Evolutionary conservation across 2,888 invertebrate genomes (phyloP), one percentile per base, ranked within the genome.

Genomic region (Agrotis exclamationis): DNA sequence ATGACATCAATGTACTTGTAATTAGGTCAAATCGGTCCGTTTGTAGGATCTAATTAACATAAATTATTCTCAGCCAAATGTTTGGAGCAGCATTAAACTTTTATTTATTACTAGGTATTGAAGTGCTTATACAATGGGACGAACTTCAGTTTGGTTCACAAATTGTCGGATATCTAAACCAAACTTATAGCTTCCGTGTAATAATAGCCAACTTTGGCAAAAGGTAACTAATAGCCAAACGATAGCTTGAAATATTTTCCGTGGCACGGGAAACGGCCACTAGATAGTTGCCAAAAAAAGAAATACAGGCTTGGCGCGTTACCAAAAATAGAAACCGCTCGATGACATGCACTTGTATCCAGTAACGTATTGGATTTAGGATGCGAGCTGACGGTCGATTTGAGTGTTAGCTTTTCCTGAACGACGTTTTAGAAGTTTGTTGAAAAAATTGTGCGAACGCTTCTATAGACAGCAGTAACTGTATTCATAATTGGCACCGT

Each of bases 251-350:
- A 67, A 63, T 63, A 71, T 81, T 60, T 63, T 53, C 18, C 44
- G 33, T 64, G n/a, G 56, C 28, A 62, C 54, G 28, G 56, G 20
- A 62, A 63, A 63, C 28, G 54, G 54, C 63, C 33, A 76, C 54
- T 56, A 63, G 47, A 47, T 63, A 65, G 28, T 54, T 65, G 69
- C 60, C 69, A 77, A 80, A 80, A 77, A 76, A 79, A 76, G 24
- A 59, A 63, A 79, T 22, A 74, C 56, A 64, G 80, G 63, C 63
- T 79, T 79, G 79, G 82, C 82, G 28, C 57, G 82, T 28, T 64
- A 67, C 82, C 78, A 76, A 72, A 81, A 71, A 76, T 81, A 64
- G 78, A 81, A 76, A 81, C 66, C 66, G 67, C 72, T 77, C 63
- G 72, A 71, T 79, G 78, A 67, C 77, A 77, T 81, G 59, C 82